Evolutionary conservation across 2,888 invertebrate species (phyloP), one percentile per base, ranked within the genome.

Genomic region (Nemapogon koenigi): DNA sequence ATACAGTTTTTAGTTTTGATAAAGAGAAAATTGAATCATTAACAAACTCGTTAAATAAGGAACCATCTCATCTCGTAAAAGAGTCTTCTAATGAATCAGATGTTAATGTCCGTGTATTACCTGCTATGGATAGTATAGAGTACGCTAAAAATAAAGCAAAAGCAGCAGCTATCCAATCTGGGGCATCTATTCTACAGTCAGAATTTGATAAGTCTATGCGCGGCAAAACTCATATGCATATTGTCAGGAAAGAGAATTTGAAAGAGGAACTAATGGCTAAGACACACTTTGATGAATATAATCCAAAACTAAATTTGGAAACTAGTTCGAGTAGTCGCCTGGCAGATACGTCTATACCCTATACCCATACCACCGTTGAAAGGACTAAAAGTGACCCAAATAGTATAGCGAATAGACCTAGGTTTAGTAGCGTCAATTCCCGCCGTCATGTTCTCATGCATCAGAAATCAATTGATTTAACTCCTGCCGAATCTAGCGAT

Each of bases 321-420:
- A 73, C 81, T 1, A 80, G 80, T 47, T 81, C 83, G 14, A 79
- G 73, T 44, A 79, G 80, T 45, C 69, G 78, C 35, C 59, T 81
- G 16, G 67, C 76, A 8, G 76, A 84, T 48, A 76, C 66, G 4
- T 71, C 81, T 3, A 67, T 81, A 10, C 80, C 76, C 7, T 87
- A 84, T 50, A 71, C 82, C 4, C 90, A 89, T 55, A 84, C 86
- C 16, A 87, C 89, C 1, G 89, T 91, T 0, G 91, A 91, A 59
- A 82, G 92, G 44, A 92, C 92, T 3, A 92, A 91, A 60, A 91
- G 91, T 52, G 92, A 93, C 75, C 92, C 92, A 0, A 91, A 91
- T 58, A 88, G 87, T 19, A 71, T 88, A 37, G 88, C 90, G 0
- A 85, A 86, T 49, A 81, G 90, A 40, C 87, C 88, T 43, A 81